Evolutionary conservation across 2,797 vertebrate genomes (phyloP), one percentile per base, ranked within the genome.

Genomic region (Florisuga fusca): DNA sequence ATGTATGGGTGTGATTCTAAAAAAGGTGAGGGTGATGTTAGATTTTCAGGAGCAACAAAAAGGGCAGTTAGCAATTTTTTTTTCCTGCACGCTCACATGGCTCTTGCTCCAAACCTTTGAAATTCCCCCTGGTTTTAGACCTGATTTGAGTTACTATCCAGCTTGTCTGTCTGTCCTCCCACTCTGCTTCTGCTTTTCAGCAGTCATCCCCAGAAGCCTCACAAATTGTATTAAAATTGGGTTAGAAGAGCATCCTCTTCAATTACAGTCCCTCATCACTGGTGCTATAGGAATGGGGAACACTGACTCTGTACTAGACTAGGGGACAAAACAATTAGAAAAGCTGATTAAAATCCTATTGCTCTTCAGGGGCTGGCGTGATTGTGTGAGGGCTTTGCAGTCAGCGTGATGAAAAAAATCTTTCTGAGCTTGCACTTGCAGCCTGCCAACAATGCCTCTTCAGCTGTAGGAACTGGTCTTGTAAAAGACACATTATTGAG

Each of bases 291-390:
- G 21, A 72, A 8, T 7, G 22, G 46, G 63, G 62, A 21, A 63
- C 58, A 72, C 31, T 6, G 4, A 23, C 54, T 58, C 85, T 14
- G 22, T 4, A 57, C 14, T 19, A 53, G 41, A 48, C 6, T 8
- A 76, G 62, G 29, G 71, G 27, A 89, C 59, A 87, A 48, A 84
- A 74, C 79, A 92, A 94, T 90, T 36, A 64, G 27, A 61, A 63
- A 58, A 81, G 77, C 51, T 74, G 33, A 94, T 90, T 90, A 86
- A 94, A 91, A 89, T 20, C 91, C 67, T 41, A 15, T 27, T 50
- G 71, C 36, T 93, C 74, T 51, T 78, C 36, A 74, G 86, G 55
- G 38, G 22, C 26, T 66, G 64, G 19, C 2, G 1, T 36, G 58
- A 38, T 18, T 41, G 41, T n/a, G 38, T 45, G 74, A 86, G 66